Evolutionary conservation across 2,888 invertebrate genomes (phyloP), one percentile per base, ranked within the genome.

Genomic region (Desoria tigrina): DNA sequence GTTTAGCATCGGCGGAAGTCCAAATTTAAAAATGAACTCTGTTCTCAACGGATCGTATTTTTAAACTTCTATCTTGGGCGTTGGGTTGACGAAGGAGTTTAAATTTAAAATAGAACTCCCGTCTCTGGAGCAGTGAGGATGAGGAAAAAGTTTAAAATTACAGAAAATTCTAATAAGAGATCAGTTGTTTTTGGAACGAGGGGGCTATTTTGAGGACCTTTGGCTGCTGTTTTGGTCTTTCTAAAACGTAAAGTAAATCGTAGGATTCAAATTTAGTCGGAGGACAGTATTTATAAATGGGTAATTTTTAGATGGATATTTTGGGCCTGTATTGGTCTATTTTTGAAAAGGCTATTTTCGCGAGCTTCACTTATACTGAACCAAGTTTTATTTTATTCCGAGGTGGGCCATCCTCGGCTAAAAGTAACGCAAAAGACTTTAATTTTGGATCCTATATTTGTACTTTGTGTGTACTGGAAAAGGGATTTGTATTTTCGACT

Each of bases 341-440:
- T 69, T 69, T 66, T 51, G 68, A 63, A 68, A 56, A 53, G 66
- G 69, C 57, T 69, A 69, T 69, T 69, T 69, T 69, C 66, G 69
- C 69, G 59, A 69, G 61, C 49, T 65, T 65, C 62, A 65, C 60
- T 65, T 65, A 21, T 26, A 58, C 45, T 26, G 18, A 24, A 60
- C 45, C 37, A 39, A 32, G 53, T 28, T 56, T 61, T 65, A 61
- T 50, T 61, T 65, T 61, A 56, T 50, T 26, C 11, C 51, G 42
- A 55, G 24, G 50, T 21, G 53, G 28, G 16, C 53, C 39, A 50
- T 27, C 51, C 32, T 32, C 32, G 62, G 63, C 63, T 59, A 64
- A 61, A 60, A 63, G 67, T 63, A 67, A 61, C 42, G 63, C 62
- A 63, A 67, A 63, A 63, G 61, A 57, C 68, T 61, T 68, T 68